phyloP scores from a whole-genome alignment of 2,888 invertebrate genomes.

The Disparrhopalites patrizii region DNA sequence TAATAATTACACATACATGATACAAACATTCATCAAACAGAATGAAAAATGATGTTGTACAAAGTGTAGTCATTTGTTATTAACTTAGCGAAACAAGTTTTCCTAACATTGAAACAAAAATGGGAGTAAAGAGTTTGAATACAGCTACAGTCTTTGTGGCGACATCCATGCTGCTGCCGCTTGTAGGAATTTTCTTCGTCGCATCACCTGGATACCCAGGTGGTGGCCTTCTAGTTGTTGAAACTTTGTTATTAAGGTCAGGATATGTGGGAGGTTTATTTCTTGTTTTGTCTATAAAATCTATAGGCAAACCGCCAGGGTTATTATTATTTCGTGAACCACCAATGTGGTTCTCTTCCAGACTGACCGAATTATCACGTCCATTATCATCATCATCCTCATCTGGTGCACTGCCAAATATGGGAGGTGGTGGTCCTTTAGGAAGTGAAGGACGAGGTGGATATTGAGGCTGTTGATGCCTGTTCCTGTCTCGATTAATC shows the following conservation, averaged over 20 bases:
- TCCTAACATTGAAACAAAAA: constrained; percentile 45
- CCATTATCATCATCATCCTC: constrained; percentile 36
- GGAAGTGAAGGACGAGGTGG: constrained; percentile 27
- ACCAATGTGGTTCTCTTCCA: constrained; percentile 6
- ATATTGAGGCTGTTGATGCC: too few species aligned
- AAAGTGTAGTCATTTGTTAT: too few species aligned
- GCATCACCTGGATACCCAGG: constrained; percentile 27
- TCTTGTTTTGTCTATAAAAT: constrained; percentile 16
- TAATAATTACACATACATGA: too few species aligned
- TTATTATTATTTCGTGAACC: constrained; percentile 1
- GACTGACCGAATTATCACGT: constrained; percentile 28
- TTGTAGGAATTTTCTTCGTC: constrained; percentile 31
- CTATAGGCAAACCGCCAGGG: constrained; percentile 8
- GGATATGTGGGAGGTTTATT: constrained; percentile 26
- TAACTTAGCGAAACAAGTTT: constrained; percentile 35
- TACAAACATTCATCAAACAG: not conserved
- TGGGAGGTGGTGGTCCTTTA: constrained; percentile 36
- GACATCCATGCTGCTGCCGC: constrained; percentile 33
- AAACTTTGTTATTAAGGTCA: constrained; percentile 7
- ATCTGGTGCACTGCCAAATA: constrained; percentile 26
- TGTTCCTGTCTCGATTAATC: constrained; percentile 27
- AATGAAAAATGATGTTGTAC: not conserved
- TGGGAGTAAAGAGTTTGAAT: constrained; percentile 47
- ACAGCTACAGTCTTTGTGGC: constrained; percentile 45
- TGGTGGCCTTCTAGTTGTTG: constrained; percentile 29